Evolutionary conservation across 2,113 vertebrate species (phyloP), one percentile per base, ranked within the genome.

Genomic region (Anser cygnoides): DNA sequence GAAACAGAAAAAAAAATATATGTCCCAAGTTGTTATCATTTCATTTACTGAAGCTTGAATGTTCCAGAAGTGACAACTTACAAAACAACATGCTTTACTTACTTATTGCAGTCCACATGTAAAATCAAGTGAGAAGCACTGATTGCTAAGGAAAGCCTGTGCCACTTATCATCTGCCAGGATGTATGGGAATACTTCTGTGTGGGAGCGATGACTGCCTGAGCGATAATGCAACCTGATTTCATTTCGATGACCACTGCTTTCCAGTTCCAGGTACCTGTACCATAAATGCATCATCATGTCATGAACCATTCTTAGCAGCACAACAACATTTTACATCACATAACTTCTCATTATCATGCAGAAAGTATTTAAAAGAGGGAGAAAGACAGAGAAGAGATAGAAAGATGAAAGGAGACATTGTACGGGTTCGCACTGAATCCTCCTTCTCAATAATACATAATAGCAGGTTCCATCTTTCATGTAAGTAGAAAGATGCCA

Each of bases 81-180:
- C 3, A 73, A 88, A 96, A 77, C 57, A 75, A 59, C 43, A 54
- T 3, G 77, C 33, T 77, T 62, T 80, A 96, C 98, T 97, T 97
- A 99, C 99, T 99, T 99, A 98, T 99, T 99, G 96, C 99, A 99
- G 98, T 99, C 99, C 17, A 99, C 96, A 7, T 99, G 98, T 70
- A 99, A 98, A 87, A 99, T 98, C 97, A 99, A 95, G 41, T 99
- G 99, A 78, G 99, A 99, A 55, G 99, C 99, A 84, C 99, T 99
- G 96, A 99, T 96, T 62, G 99, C 98, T 94, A 99, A 96, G 26
- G 99, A 99, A 74, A 99, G 98, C 81, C 98, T 99, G 97, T 99
- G 99, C 99, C 99, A 99, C 97, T 99, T 99, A 94, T 98, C 98
- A 90, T 99, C 99, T 44, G 99, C 99, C 97, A 99, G 97, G 96